Conservation (phyloP, 2,113 vertebrate species). For the Phocoena phocoena region DNA sequence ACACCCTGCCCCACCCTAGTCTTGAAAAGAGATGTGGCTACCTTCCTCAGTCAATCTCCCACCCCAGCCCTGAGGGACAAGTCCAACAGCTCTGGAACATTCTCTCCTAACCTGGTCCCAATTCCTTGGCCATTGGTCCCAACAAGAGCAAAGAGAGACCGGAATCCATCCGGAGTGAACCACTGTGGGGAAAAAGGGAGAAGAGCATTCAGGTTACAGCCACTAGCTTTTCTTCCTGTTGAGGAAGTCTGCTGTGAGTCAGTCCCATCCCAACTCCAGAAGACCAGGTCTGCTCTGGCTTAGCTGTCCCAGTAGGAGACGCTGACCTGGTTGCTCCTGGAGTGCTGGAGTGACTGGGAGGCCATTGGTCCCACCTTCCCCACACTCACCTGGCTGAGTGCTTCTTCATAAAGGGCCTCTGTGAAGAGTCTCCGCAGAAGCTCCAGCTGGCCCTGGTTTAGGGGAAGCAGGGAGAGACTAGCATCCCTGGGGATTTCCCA, state of each 20-base stretch:
- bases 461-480: conserved; percentile 28
- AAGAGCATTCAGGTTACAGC: neutral
- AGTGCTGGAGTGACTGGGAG: neutral
- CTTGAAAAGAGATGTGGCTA: neutral
- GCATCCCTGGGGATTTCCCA: neutral
- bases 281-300: neutral
- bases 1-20: neutral
- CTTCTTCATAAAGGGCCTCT: conserved; percentile 92
- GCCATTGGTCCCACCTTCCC: neutral
- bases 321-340: neutral
- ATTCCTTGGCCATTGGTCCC: conserved; percentile 99
- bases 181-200: conserved; percentile 87
- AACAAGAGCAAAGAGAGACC: conserved; percentile 95
- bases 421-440: conserved; percentile 91
- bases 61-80: neutral
- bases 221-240: neutral
- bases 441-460: conserved; percentile 91
- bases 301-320: neutral
- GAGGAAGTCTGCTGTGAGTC: neutral
- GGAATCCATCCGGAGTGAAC: conserved; percentile 97
- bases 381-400: conserved; percentile 90
- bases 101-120: conserved; percentile 92
- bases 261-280: neutral
- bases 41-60: neutral
- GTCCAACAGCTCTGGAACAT: neutral